phyloP scores from a whole-genome alignment of 1,140 invertebrate genomes.

The Drosophila obscura region DNA sequence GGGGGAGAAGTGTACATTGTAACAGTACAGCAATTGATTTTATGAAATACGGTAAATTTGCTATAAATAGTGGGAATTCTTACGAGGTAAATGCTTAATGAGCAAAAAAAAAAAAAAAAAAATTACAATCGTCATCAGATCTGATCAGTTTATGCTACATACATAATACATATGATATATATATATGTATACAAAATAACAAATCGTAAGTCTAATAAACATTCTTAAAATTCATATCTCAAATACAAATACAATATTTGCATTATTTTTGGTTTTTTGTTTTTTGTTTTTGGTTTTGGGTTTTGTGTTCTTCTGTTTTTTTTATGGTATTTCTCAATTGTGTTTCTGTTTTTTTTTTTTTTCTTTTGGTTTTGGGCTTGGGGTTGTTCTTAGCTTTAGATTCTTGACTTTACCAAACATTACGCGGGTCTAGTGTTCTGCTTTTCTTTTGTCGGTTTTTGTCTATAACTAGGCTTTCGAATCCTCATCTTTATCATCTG shows the following conservation, averaged over 20 bases:
- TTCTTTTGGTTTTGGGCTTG: slow-evolving; percentile 18
- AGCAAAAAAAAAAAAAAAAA: slow-evolving; percentile 75
- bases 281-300: slow-evolving; percentile 23
- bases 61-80: slow-evolving; percentile 79
- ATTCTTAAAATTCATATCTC: slow-evolving; percentile 80
- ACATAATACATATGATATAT: slow-evolving; percentile 58
- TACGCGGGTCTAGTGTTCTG: slow-evolving; percentile 4
- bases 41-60: slow-evolving; percentile 76
- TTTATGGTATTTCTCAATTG: slow-evolving; percentile 4
- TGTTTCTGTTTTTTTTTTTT: slow-evolving; percentile 7
- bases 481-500: too few species aligned
- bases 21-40: slow-evolving; percentile 75
- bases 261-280: slow-evolving; percentile 17
- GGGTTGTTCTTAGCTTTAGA: slow-evolving; percentile 17
- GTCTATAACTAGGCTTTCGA: background rate
- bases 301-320: slow-evolving; percentile 20
- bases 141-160: slow-evolving; percentile 74
- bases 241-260: slow-evolving; percentile 66
- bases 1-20: slow-evolving; percentile 63
- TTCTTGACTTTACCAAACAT: too few species aligned
- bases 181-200: slow-evolving; percentile 78
- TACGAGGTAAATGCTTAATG: slow-evolving; percentile 78
- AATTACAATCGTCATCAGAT: slow-evolving; percentile 52
- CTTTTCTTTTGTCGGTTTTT: background rate
- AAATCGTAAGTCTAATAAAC: slow-evolving; percentile 78